A percentile compares a stretch with the other conserved stretches of the same genome.
Evolutionary conservation across 2,797 vertebrate species (phyloP).

Genomic region (Glossophaga mutica): DNA sequence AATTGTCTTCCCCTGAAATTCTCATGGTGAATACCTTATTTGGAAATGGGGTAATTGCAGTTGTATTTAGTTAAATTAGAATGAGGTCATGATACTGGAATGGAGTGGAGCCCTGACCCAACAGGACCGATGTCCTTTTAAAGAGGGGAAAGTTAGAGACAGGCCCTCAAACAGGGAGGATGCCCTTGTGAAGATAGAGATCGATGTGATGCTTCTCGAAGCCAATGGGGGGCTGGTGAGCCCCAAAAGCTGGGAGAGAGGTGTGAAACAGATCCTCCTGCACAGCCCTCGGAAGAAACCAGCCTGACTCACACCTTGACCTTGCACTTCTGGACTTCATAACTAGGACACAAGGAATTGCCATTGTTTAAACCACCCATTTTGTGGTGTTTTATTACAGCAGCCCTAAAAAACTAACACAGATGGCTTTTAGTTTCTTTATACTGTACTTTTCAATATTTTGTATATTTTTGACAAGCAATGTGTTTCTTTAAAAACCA

Average conservation of each 20-base stretch:
- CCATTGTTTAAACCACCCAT: neutral
- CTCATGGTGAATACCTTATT: neutral
- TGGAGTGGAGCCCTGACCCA: neutral
- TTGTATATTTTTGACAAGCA: neutral
- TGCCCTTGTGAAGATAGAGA: neutral
- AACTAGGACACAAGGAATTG: neutral
- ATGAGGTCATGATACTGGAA: neutral
- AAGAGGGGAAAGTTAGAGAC: neutral
- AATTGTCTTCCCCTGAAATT: neutral
- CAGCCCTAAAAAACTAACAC: neutral
- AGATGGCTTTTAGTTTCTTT: neutral
- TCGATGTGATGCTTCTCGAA: neutral
- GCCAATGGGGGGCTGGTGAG: no score
- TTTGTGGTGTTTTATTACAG: neutral
- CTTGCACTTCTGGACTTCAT: neutral
- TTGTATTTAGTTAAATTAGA: neutral
- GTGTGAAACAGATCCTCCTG: neutral
- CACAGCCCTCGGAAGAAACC: neutral
- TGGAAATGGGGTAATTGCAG: neutral
- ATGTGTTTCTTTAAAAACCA: neutral
- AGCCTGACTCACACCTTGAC: neutral
- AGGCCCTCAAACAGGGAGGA: neutral
- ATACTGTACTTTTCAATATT: neutral
- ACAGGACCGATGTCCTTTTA: neutral
- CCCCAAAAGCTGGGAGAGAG: neutral